phyloP scores from a whole-genome alignment of 2,888 invertebrate species.

The Smittia sp. region DNA sequence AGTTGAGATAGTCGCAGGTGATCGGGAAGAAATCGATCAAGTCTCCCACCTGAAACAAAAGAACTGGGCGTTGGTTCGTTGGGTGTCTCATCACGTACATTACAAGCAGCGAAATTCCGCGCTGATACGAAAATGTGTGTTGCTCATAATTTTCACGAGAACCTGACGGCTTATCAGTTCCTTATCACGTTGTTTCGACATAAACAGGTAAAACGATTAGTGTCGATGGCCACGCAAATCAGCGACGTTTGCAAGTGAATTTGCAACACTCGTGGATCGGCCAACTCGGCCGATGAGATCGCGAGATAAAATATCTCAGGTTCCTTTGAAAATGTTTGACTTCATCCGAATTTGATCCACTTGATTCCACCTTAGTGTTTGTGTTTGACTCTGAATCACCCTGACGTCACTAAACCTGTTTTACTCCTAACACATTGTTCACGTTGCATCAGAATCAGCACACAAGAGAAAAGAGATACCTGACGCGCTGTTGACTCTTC shows the following conservation, averaged over 20 bases:
- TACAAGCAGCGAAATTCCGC: neutral
- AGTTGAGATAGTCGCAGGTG: neutral
- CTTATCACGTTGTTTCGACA: constrained; percentile 27
- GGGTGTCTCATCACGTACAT: neutral
- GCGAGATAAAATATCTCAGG: neutral
- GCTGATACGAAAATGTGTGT: constrained; percentile 14
- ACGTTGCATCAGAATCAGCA: neutral
- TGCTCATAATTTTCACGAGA: constrained; percentile 34
- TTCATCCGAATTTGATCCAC: constrained; percentile 16
- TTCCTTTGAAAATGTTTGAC: constrained; percentile 2
- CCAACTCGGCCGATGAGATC: neutral
- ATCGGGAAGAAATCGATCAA: neutral
- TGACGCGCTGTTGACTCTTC: constrained; percentile 22
- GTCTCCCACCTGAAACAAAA: constrained; percentile 7
- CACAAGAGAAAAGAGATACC: constrained; percentile 14
- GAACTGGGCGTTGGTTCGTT: constrained; percentile 37
- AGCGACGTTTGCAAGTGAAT: neutral
- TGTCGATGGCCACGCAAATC: neutral
- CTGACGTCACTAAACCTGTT: constrained; percentile 40
- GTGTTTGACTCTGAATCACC: constrained; percentile 12
- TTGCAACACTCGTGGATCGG: no score
- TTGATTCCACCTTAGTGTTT: constrained; percentile 30
- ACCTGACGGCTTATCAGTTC: constrained; percentile 7
- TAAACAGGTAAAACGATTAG: constrained; percentile 12
- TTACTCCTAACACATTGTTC: neutral